Conservation (phyloP, 2,113 vertebrate species). For the Siniperca knerii region DNA sequence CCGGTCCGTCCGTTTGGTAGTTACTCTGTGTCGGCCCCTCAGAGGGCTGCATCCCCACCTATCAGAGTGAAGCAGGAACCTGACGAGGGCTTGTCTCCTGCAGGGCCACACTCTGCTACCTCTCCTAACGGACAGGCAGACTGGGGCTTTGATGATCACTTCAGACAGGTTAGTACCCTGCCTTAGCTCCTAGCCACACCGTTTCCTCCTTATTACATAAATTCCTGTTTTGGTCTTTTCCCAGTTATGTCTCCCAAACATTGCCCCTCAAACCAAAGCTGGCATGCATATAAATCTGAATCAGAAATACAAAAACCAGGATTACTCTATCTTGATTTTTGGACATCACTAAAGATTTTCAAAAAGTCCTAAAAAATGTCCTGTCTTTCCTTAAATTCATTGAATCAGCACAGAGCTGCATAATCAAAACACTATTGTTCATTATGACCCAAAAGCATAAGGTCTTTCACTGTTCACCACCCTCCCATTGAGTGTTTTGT, state of each 20-base stretch:
- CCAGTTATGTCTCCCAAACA: not conserved
- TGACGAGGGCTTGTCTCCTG: constrained; percentile 86
- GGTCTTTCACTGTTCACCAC: constrained; percentile 10
- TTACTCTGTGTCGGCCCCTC: constrained; percentile 70
- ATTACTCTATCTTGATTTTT: not conserved
- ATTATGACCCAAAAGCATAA: not conserved
- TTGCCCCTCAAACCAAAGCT: not conserved
- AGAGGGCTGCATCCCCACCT: constrained; percentile 78
- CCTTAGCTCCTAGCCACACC: not conserved
- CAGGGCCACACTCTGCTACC: constrained; percentile 74
- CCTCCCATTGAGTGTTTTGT: constrained; percentile 45
- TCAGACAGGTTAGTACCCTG: constrained; percentile 91
- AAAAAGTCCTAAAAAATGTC: not conserved
- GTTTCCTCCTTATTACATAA: not conserved
- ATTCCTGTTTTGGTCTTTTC: constrained; percentile 4
- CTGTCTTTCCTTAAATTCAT: not conserved
- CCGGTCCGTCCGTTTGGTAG: constrained; percentile 71
- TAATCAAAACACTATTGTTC: constrained; percentile 3
- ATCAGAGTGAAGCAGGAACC: constrained; percentile 90
- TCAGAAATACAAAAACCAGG: not conserved
- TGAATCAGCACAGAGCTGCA: not conserved
- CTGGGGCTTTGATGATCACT: constrained; percentile 91
- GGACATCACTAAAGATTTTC: not conserved
- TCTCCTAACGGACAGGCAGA: constrained; percentile 85
- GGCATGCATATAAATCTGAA: not conserved